Evolutionary conservation across 2,797 vertebrate genomes (phyloP).

Genomic region (Muraenolepis orangiensis): DNA sequence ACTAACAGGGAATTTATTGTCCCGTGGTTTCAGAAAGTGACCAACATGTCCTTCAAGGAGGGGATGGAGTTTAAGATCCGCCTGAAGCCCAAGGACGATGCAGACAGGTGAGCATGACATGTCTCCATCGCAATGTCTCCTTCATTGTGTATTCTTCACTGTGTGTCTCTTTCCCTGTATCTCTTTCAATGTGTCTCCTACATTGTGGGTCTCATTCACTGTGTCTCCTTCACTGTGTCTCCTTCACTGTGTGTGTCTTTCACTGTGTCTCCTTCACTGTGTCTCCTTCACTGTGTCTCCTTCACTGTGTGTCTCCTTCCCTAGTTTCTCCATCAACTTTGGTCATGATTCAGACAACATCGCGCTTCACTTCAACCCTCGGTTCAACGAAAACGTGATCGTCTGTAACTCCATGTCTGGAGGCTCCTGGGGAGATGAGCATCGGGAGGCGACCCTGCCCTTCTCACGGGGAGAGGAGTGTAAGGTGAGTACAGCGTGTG

Average conservation of each 20-base stretch:
- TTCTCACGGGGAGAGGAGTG: constrained; percentile 62
- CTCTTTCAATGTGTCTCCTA: no score
- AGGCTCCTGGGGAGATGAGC: constrained; percentile 63
- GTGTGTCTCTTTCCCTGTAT: no score
- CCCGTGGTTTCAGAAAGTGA: constrained; percentile 50
- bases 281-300: neutral
- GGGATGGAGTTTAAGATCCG: constrained; percentile 72
- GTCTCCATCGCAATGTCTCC: no score
- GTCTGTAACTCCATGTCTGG: constrained; percentile 66
- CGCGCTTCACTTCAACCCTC: constrained; percentile 76
- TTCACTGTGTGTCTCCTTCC: neutral
- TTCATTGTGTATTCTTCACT: no score
- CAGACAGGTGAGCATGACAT: constrained; percentile 37
- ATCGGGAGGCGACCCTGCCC: constrained; percentile 41
- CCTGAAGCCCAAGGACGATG: constrained; percentile 41
- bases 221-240: no score
- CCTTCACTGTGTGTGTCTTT: no score
- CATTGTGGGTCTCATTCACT: no score
- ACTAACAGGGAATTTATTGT: neutral
- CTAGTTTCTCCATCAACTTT: constrained; percentile 76
- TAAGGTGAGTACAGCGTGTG: no score
- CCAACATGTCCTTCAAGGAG: constrained; percentile 67
- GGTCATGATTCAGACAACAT: constrained; percentile 61
- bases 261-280: no score
- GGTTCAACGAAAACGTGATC: constrained; percentile 57